Percentiles rank a stretch among this genome's conserved stretches.
Evolutionary conservation across 2,888 invertebrate species (phyloP).

Genomic region (Adela reaumurella): DNA sequence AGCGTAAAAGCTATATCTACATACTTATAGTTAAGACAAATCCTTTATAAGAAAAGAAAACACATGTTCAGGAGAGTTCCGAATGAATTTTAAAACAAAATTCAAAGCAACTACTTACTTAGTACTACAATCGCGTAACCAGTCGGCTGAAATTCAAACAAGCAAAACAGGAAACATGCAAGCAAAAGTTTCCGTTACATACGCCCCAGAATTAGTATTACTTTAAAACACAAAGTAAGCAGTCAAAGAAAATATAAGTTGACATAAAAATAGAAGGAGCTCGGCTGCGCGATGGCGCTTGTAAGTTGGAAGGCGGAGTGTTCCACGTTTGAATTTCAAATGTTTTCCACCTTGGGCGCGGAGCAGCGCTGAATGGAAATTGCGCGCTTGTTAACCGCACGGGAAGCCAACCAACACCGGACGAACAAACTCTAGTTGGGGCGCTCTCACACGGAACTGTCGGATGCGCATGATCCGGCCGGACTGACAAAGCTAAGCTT

Average conservation of each 20-base stretch:
- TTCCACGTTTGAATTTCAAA: background rate
- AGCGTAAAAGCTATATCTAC: too few species aligned
- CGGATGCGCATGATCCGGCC: too few species aligned
- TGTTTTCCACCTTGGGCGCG: background rate
- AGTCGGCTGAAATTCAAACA: too few species aligned
- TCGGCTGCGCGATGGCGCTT: background rate
- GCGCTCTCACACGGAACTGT: background rate
- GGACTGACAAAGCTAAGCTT: too few species aligned
- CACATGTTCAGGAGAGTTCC: too few species aligned
- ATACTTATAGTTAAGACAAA: too few species aligned
- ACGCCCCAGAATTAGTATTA: background rate
- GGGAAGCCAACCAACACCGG: background rate
- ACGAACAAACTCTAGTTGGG: background rate
- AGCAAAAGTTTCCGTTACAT: too few species aligned
- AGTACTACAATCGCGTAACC: too few species aligned
- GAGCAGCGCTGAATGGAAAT: background rate
- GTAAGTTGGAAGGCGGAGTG: background rate
- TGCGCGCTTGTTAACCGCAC: background rate
- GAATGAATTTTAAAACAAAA: too few species aligned
- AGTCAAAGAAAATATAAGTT: background rate
- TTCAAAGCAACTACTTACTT: too few species aligned
- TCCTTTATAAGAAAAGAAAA: too few species aligned
- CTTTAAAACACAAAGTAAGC: background rate
- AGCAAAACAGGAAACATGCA: too few species aligned
- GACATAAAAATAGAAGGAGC: background rate